Conservation (phyloP, 1,140 invertebrate species). For the Drosophila willistoni region DNA sequence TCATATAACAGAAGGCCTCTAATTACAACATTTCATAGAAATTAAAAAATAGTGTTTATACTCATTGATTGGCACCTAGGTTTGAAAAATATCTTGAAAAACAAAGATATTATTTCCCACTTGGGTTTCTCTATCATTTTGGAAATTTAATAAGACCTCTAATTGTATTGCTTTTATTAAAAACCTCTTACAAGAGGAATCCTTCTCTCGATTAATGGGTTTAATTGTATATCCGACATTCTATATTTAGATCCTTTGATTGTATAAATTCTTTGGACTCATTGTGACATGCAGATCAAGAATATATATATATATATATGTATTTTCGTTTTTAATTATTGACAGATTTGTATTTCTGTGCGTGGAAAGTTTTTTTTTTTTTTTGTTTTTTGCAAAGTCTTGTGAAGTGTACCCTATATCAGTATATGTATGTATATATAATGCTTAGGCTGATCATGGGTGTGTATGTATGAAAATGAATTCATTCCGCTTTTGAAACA, state of each 20-base stretch:
- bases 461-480: neutral
- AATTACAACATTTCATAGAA: neutral
- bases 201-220: too few relatives aligned
- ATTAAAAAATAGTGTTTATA: too few relatives aligned
- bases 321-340: too few relatives aligned
- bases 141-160: neutral
- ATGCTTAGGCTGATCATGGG: neutral
- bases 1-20: conserved; percentile 1
- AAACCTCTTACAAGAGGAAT: neutral
- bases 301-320: conserved; percentile 5
- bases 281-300: neutral
- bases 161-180: neutral
- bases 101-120: too few relatives aligned
- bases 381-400: neutral
- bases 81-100: too few relatives aligned
- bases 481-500: conserved; percentile 4
- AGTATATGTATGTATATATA: neutral
- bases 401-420: conserved; percentile 2
- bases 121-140: neutral
- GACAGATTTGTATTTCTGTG: too few relatives aligned
- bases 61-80: too few relatives aligned
- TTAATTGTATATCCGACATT: too few relatives aligned
- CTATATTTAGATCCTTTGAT: too few relatives aligned
- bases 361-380: too few relatives aligned
- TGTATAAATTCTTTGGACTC: neutral